These are phyloP conservation scores for Anableps anableps DNA, from an alignment of 2,797 vertebrate genomes.

Conservation along the genomic window DNA sequence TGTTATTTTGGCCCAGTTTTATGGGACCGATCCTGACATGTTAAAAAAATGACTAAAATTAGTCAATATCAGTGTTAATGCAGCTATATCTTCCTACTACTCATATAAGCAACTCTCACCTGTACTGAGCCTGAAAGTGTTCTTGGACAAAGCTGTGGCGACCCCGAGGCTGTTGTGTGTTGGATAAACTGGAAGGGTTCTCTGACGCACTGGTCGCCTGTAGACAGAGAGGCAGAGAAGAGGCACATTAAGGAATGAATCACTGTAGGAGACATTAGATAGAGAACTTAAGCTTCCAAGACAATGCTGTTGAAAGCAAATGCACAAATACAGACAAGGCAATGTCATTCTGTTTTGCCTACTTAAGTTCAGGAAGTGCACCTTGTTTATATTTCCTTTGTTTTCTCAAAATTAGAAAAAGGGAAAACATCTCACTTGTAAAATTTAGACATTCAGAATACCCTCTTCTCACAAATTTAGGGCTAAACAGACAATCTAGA, in stretches of 20 bases:
- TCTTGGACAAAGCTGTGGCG: conserved; percentile 93
- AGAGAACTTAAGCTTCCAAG: background rate
- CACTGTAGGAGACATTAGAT: background rate
- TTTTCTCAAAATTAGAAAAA: background rate
- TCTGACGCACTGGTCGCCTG: conserved; percentile 78
- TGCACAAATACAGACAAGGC: background rate
- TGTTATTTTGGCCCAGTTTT: background rate
- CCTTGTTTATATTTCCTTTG: background rate
- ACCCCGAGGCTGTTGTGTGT: conserved; percentile 56
- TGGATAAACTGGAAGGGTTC: conserved; percentile 53
- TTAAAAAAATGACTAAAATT: background rate
- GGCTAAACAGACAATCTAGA: background rate
- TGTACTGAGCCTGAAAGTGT: conserved; percentile 97
- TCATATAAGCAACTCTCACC: conserved; percentile 76
- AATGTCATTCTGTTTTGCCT: background rate
- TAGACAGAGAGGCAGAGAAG: conserved; percentile 12
- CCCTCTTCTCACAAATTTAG: background rate
- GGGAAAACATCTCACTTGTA: background rate
- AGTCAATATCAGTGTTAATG: background rate
- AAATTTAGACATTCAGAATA: background rate
- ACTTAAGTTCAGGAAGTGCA: background rate
- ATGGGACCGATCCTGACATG: background rate
- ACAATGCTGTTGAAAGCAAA: background rate
- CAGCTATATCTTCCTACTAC: background rate
- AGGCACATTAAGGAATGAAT: background rate